Evolutionary conservation across 2,797 vertebrate genomes (phyloP), one percentile per base, ranked within the genome.

Genomic region (Simalia tracyae): DNA sequence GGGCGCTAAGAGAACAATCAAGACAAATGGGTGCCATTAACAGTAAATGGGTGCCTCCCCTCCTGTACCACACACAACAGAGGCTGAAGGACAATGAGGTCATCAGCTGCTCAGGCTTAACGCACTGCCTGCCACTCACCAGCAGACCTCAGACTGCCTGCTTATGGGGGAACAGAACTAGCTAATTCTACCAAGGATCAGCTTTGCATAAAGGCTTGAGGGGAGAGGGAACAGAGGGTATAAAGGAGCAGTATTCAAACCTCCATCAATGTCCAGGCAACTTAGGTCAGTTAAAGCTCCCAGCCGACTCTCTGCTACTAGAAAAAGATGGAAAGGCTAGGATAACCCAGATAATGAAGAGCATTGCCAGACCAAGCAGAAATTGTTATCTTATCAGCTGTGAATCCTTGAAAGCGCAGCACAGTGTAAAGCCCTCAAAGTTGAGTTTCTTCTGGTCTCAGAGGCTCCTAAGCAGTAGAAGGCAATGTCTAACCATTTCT

Each of bases 401-500:
- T 50, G 11, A 89, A 1, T 24, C 2, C 72, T 88, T 15, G 1
- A 56, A 89, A 31, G 76, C 5, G 50, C 46, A 87, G 84, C 85
- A n/a, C 0, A 3, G 0, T 0, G 68, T 1, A 87, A 31, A 7
- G 11, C 60, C 90, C 22, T 2, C 0, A 1, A 26, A 15, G 28
- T 17, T 14, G 24, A 54, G n/a, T 86, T 31, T 57, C 50, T 81
- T 22, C 10, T 14, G 17, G 15, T 50, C 91, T 81, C 36, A 11
- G 36, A 42, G 4, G 36, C 72, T 81, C 72, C 72, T 10, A 4
- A 81, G 72, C 36, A 10, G 36, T 42, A 76, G 72, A 0, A 0
- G 72, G 1, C 72, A 81, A 81, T 36, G 8, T 46, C 36, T 19
- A 81, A 81, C 15, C 59, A 1, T 17, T 60, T 60, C 19, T 60